These are phyloP conservation scores for Nomada flava DNA, from an alignment of 2,888 invertebrate genomes.

Conservation along the genomic window DNA sequence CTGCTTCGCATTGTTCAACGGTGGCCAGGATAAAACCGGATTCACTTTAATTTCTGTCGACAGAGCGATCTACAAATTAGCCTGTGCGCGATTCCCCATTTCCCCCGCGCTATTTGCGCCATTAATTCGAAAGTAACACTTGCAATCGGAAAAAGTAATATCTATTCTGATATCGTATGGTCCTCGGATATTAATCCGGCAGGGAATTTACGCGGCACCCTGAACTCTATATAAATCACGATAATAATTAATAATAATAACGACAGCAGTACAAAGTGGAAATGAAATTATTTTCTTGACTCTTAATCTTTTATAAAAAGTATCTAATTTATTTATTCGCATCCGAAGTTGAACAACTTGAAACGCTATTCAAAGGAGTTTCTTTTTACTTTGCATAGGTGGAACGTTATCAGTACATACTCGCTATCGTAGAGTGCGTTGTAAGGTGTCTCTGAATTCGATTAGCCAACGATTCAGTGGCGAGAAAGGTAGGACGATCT, in stretches of 20 bases:
- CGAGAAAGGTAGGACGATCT: not conserved
- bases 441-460: not conserved
- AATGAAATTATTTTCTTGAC: too few relatives aligned
- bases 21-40: conserved; percentile 4
- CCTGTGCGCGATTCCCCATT: not conserved
- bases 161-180: not conserved
- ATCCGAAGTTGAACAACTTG: too few relatives aligned
- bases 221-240: too few relatives aligned
- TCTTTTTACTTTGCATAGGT: not conserved
- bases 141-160: not conserved
- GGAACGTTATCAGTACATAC: not conserved
- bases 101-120: not conserved
- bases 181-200: not conserved
- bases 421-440: not conserved
- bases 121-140: conserved; percentile 12
- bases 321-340: too few relatives aligned
- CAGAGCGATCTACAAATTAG: conserved; percentile 27
- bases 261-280: too few relatives aligned
- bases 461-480: not conserved
- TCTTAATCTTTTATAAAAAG: too few relatives aligned
- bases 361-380: too few relatives aligned
- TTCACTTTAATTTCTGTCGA: conserved; percentile 16
- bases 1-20: not conserved
- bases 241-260: too few relatives aligned
- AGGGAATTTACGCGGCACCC: too few relatives aligned